A percentile compares a stretch with the other conserved stretches of the same genome.
Evolutionary conservation across 2,797 vertebrate species (phyloP).

Genomic region (Protonibea diacanthus): DNA sequence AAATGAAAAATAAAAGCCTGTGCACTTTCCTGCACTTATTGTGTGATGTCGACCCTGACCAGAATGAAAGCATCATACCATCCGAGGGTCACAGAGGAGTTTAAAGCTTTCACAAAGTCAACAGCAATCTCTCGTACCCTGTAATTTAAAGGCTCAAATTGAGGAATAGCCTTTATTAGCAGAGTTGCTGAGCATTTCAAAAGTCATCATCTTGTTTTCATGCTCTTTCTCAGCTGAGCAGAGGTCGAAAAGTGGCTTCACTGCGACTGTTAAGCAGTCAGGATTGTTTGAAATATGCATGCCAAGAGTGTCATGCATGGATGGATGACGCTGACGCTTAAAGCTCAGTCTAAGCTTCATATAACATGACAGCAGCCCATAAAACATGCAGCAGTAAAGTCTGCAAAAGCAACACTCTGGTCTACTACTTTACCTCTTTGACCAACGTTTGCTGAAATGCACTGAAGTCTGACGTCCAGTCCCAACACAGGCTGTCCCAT

Average conservation of each 20-base stretch:
- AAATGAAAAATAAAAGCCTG: conserved; percentile 29
- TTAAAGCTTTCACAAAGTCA: conserved; percentile 1
- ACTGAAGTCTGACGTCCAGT: conserved; percentile 70
- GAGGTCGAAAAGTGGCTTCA: conserved; percentile 1
- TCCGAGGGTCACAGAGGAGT: conserved; percentile 16
- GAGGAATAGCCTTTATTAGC: conserved; percentile 12
- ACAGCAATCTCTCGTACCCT: conserved; percentile 12
- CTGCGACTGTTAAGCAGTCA: conserved; percentile 2
- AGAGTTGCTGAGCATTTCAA: conserved; percentile 14
- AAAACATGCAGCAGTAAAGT: conserved; percentile 52
- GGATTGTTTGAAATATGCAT: conserved; percentile 24
- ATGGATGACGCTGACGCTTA: conserved; percentile 48
- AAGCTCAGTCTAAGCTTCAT: conserved; percentile 24
- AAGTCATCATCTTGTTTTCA: conserved; percentile 20
- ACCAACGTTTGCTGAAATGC: conserved; percentile 57
- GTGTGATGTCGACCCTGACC: background rate
- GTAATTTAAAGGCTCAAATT: conserved; percentile 16
- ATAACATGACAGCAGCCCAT: conserved; percentile 22
- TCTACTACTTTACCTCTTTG: conserved; percentile 68
- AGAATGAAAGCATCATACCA: conserved; percentile 19
- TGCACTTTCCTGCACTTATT: conserved; percentile 25
- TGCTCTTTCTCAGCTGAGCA: conserved; percentile 15
- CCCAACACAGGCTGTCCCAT: conserved; percentile 82
- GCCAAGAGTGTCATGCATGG: conserved; percentile 41
- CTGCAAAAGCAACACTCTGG: conserved; percentile 30